Evolutionary conservation across 2,113 vertebrate genomes (phyloP).

Genomic region (Zosterops hypoxanthus): DNA sequence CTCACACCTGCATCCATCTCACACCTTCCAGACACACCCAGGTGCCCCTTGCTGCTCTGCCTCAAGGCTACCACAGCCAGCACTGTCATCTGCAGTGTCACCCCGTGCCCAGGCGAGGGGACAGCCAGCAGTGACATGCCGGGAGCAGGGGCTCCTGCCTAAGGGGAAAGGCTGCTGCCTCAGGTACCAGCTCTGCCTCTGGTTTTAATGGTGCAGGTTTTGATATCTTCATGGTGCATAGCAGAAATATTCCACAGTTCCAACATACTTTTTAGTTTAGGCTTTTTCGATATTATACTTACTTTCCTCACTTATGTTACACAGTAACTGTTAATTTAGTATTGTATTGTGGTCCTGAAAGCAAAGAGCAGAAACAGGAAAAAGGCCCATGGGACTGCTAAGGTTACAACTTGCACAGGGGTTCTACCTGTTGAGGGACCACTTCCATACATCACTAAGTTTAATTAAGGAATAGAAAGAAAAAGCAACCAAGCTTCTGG

Average conservation of each 20-base stretch:
- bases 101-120: not conserved
- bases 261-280: not conserved
- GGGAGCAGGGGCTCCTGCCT: not conserved
- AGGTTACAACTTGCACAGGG: not conserved
- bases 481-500: not conserved
- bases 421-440: not conserved
- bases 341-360: not conserved
- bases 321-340: not conserved
- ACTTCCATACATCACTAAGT: not conserved
- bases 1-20: not conserved
- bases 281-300: not conserved
- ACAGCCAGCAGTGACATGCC: not conserved
- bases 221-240: not conserved
- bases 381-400: not conserved
- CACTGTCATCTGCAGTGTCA: rapidly evolving
- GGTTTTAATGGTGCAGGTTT: rapidly evolving
- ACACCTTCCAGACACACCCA: not conserved
- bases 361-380: not conserved
- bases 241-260: not conserved
- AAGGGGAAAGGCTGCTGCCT: not conserved
- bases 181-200: rapidly evolving
- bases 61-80: not conserved
- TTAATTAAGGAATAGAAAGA: not conserved
- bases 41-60: rapidly evolving
- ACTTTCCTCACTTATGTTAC: not conserved